These are phyloP conservation scores for Passer montanus DNA, from an alignment of 2,113 vertebrate species.

Conservation along the genomic window DNA sequence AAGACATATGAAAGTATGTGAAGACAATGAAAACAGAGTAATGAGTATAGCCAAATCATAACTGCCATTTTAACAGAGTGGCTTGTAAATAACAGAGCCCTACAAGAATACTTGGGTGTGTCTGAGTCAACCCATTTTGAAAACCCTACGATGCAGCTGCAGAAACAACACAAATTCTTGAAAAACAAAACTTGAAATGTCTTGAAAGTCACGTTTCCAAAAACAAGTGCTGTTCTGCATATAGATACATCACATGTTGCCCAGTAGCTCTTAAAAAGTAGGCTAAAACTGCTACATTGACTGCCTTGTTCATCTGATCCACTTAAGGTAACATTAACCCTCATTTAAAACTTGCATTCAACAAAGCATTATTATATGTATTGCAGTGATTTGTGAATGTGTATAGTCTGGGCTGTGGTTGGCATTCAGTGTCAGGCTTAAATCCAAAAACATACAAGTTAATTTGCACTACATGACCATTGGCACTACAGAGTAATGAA, in stretches of 20 bases:
- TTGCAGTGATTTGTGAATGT: neutral
- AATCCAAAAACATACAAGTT: neutral
- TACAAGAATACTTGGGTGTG: conserved; percentile 29
- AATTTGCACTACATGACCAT: neutral
- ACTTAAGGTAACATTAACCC: neutral
- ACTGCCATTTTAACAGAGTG: neutral
- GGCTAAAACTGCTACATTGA: neutral
- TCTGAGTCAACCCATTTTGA: neutral
- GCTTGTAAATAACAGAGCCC: conserved; percentile 7
- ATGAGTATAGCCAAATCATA: neutral
- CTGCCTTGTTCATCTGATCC: neutral
- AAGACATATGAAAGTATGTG: neutral
- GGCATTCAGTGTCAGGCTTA: neutral
- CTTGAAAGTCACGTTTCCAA: conserved; percentile 17
- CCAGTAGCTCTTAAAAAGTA: neutral
- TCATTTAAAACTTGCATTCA: neutral
- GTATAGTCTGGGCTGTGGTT: neutral
- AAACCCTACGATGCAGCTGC: conserved; percentile 1
- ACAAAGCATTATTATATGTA: neutral
- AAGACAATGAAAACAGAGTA: conserved; percentile 3
- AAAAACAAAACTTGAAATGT: neutral
- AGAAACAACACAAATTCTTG: neutral
- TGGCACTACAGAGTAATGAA: neutral
- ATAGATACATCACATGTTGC: neutral
- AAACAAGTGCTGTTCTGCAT: neutral